Percentiles rank a stretch among this genome's conserved stretches.
These are phyloP conservation scores for Boloria selene DNA, from an alignment of 2,888 invertebrate genomes.

Conservation along the genomic window DNA sequence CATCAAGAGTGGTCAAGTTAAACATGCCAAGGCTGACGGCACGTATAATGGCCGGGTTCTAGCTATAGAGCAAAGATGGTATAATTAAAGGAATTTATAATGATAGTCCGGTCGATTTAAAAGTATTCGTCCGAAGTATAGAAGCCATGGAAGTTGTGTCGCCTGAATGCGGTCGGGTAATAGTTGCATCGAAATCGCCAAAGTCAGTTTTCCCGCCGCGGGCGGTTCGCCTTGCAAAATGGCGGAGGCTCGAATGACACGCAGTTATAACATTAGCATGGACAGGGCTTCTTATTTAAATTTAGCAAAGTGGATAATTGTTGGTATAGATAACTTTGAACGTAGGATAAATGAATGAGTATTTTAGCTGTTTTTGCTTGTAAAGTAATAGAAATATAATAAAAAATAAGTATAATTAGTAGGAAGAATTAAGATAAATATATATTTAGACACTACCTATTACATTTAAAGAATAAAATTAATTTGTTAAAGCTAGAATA, in stretches of 20 bases:
- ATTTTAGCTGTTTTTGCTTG: constrained; percentile 2
- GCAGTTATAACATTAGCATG: constrained; percentile 59
- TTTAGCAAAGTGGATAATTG: constrained; percentile 16
- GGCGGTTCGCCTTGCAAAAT: constrained; percentile 80
- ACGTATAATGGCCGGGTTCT: constrained; percentile 50
- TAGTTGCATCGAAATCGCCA: constrained; percentile 75
- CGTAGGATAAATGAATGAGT: constrained; percentile 12
- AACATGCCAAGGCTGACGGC: constrained; percentile 40
- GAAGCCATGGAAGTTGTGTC: constrained; percentile 40
- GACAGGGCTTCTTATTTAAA: constrained; percentile 51
- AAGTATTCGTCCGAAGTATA: constrained; percentile 45
- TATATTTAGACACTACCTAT: neutral
- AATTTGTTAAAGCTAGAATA: no score
- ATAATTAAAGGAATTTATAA: constrained; percentile 77
- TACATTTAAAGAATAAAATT: no score
- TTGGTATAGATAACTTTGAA: constrained; percentile 14
- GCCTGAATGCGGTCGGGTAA: constrained; percentile 56
- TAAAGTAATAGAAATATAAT: neutral
- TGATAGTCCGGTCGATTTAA: constrained; percentile 42
- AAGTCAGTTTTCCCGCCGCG: constrained; percentile 78
- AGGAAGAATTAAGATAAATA: neutral
- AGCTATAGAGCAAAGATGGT: constrained; percentile 68
- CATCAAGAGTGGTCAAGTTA: constrained; percentile 35
- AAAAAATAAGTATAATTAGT: neutral
- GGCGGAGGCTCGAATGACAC: constrained; percentile 78